Evolutionary conservation across 2,113 vertebrate species (phyloP).

Genomic region (Hemibagrus wyckioides): DNA sequence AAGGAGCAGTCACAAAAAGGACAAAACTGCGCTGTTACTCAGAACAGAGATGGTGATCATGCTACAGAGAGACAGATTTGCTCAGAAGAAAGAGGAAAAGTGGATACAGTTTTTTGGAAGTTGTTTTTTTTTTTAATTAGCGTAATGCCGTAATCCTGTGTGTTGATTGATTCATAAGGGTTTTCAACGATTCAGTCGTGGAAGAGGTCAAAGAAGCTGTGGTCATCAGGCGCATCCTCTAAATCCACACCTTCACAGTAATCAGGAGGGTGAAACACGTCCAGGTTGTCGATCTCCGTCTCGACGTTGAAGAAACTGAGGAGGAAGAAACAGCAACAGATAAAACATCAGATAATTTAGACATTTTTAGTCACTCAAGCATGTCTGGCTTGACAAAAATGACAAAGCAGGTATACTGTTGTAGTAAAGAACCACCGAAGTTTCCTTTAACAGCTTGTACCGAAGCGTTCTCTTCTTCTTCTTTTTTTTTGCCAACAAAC

Average conservation of each 20-base stretch:
- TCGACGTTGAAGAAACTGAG: conserved; percentile 50
- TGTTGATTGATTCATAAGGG: not conserved
- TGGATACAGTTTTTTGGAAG: conserved; percentile 27
- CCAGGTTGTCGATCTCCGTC: conserved; percentile 40
- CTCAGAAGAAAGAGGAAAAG: conserved; percentile 34
- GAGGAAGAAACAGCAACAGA: not conserved
- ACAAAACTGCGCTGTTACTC: conserved; percentile 19
- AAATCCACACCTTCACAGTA: conserved; percentile 39
- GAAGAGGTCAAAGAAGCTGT: conserved; percentile 56
- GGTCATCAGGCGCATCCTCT: conserved; percentile 39
- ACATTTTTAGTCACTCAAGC: not conserved
- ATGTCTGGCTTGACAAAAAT: not conserved
- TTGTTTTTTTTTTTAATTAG: conserved; percentile 3
- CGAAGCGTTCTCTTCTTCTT: too few species aligned
- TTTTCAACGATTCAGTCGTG: conserved; percentile 44
- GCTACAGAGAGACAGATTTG: conserved; percentile 11
- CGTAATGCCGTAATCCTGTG: conserved; percentile 16
- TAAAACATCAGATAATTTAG: not conserved
- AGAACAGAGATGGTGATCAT: not conserved
- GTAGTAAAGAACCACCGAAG: too few species aligned
- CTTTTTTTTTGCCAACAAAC: too few species aligned
- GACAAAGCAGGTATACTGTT: too few species aligned
- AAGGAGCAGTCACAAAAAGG: conserved; percentile 31
- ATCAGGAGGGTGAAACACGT: conserved; percentile 47
- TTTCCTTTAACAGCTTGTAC: too few species aligned